phyloP scores from a whole-genome alignment of 2,888 invertebrate genomes.

The Campoletis raptor region DNA sequence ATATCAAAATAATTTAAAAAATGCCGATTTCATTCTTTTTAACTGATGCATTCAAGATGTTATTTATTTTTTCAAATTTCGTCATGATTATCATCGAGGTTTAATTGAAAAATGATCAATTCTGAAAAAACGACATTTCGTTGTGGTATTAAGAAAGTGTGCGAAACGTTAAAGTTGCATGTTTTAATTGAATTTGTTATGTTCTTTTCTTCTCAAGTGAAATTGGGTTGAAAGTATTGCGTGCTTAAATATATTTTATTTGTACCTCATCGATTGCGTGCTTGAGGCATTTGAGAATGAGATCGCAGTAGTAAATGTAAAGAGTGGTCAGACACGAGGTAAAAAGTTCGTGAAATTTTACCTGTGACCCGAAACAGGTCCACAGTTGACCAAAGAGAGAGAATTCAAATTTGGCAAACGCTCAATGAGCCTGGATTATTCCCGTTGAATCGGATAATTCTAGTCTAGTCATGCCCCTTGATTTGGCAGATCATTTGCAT shows the following conservation, averaged over 20 bases:
- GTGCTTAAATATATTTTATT: constrained; percentile 4
- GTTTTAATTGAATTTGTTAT: background rate
- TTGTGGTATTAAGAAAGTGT: background rate
- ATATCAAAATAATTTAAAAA: background rate
- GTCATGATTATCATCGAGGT: background rate
- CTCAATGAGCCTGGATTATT: constrained; percentile 47
- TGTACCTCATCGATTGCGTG: constrained; percentile 37
- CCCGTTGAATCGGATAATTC: constrained; percentile 40
- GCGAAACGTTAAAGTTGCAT: background rate
- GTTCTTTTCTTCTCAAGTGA: background rate
- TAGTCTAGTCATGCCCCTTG: constrained; percentile 49
- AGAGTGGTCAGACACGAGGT: constrained; percentile 55
- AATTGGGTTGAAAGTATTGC: background rate
- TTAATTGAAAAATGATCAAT: background rate
- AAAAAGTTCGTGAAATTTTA: constrained; percentile 1
- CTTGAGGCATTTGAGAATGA: background rate
- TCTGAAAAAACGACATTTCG: background rate
- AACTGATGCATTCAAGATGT: background rate
- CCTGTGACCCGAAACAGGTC: constrained; percentile 31
- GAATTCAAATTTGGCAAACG: constrained; percentile 32
- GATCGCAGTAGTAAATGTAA: constrained; percentile 47
- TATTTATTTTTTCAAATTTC: background rate
- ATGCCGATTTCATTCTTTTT: background rate
- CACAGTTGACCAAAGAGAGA: constrained; percentile 20
- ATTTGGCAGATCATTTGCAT: constrained; percentile 52